Conservation (phyloP, 2,888 invertebrate species). For the Epirrhoe tristata region DNA sequence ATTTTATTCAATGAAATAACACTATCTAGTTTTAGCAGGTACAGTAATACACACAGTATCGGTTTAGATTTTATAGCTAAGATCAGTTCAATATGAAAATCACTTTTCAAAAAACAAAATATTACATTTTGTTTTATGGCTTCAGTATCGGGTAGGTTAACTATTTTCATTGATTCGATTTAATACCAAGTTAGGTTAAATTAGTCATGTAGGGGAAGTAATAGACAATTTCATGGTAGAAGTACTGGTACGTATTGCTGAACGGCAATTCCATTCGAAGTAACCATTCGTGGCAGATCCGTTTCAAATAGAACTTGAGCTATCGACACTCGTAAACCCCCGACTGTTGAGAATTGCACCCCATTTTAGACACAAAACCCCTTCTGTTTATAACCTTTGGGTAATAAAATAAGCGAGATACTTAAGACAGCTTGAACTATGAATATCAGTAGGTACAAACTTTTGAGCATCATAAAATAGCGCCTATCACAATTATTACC, state of each 20-base stretch:
- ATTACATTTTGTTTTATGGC: no score
- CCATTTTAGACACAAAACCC: conserved; percentile 29
- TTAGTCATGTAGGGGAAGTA: not conserved
- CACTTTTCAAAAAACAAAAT: no score
- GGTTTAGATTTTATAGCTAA: no score
- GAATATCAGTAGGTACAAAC: not conserved
- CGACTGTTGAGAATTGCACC: conserved; percentile 32
- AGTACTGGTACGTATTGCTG: conserved; percentile 9
- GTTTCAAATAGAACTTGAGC: conserved; percentile 37
- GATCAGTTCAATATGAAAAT: no score
- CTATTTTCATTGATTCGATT: no score
- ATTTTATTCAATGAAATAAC: not conserved
- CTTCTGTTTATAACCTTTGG: conserved; percentile 25
- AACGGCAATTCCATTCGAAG: conserved; percentile 28
- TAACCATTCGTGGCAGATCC: conserved; percentile 34
- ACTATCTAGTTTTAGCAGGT: no score
- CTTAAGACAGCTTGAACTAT: not conserved
- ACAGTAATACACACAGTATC: no score
- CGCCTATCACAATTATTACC: not conserved
- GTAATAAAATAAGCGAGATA: conserved; percentile 2
- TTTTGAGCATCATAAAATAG: not conserved
- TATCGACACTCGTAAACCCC: conserved; percentile 35
- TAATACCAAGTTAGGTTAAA: not conserved
- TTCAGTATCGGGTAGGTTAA: no score
- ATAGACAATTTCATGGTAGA: not conserved